Percentiles rank a stretch among this genome's conserved stretches.
phyloP scores from a whole-genome alignment of 1,140 invertebrate genomes.

The Sycophaga agraensis region DNA sequence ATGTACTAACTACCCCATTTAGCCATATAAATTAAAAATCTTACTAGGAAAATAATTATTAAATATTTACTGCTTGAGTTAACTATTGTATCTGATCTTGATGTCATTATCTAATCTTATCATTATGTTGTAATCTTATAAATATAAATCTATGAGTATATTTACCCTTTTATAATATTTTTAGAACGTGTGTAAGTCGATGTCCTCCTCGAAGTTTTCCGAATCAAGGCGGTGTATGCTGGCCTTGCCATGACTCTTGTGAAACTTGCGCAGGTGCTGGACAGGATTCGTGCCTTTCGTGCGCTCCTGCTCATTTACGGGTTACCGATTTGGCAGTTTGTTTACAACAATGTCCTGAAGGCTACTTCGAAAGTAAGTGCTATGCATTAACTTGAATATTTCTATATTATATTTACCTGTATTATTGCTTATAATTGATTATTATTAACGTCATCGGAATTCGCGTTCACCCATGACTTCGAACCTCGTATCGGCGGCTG shows the following conservation, averaged over 20 bases:
- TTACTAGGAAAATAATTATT: no score
- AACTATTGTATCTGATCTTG: no score
- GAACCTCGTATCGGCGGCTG: no score
- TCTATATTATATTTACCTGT: not conserved
- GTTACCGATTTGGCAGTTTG: conserved; percentile 79
- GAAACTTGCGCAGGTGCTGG: conserved; percentile 80
- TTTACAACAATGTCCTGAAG: conserved; percentile 80
- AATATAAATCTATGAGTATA: no score
- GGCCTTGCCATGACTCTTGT: conserved; percentile 81
- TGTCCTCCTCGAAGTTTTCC: conserved; percentile 79
- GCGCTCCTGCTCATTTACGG: conserved; percentile 75
- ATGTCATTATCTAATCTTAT: no score
- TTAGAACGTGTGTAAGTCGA: conserved; percentile 74
- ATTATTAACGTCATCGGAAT: no score
- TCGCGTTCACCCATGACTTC: no score
- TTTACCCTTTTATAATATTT: conserved; percentile 35
- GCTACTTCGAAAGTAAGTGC: conserved; percentile 77
- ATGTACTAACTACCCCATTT: no score
- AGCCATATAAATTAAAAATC: no score
- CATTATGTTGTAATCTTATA: no score
- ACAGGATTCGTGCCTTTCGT: conserved; percentile 79
- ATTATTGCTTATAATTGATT: no score
- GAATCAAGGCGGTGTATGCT: conserved; percentile 75
- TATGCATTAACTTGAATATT: not conserved
- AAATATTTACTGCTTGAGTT: no score